Percentiles rank a stretch among this genome's conserved stretches.
Evolutionary conservation across 2,888 invertebrate species (phyloP).

Genomic region (Andrena minutula): DNA sequence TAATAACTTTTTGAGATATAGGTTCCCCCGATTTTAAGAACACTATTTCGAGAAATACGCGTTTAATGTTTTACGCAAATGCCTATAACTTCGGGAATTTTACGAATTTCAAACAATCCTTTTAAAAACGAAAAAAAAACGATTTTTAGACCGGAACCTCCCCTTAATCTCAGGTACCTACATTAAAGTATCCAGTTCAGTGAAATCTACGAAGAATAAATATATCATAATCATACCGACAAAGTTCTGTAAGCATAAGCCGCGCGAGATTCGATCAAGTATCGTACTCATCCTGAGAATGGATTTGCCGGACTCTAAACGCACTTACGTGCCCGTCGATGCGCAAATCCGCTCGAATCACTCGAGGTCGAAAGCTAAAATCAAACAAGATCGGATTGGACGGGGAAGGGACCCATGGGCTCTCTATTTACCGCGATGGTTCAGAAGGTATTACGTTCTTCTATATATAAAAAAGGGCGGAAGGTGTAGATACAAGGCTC

Average conservation of each 20-base stretch:
- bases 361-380: slow-evolving; percentile 67
- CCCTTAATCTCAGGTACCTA: too few species aligned
- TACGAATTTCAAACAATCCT: too few species aligned
- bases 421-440: slow-evolving; percentile 68
- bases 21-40: too few species aligned
- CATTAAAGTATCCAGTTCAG: not conserved
- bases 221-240: not conserved
- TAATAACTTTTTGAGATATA: too few species aligned
- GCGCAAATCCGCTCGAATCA: slow-evolving; percentile 62
- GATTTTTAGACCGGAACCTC: too few species aligned
- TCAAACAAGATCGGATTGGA: slow-evolving; percentile 65
- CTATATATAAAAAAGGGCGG: slow-evolving; percentile 49
- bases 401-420: slow-evolving; percentile 38
- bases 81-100: too few species aligned
- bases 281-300: slow-evolving; percentile 7
- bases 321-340: slow-evolving; percentile 40
- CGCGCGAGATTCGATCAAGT: not conserved
- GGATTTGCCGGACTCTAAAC: slow-evolving; percentile 17
- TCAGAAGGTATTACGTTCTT: slow-evolving; percentile 68
- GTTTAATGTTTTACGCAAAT: too few species aligned
- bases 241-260: not conserved
- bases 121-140: too few species aligned
- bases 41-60: too few species aligned
- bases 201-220: not conserved
- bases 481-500: slow-evolving; percentile 57